These are phyloP conservation scores for Dione vanillae DNA, from an alignment of 2,888 invertebrate species.

Conservation along the genomic window DNA sequence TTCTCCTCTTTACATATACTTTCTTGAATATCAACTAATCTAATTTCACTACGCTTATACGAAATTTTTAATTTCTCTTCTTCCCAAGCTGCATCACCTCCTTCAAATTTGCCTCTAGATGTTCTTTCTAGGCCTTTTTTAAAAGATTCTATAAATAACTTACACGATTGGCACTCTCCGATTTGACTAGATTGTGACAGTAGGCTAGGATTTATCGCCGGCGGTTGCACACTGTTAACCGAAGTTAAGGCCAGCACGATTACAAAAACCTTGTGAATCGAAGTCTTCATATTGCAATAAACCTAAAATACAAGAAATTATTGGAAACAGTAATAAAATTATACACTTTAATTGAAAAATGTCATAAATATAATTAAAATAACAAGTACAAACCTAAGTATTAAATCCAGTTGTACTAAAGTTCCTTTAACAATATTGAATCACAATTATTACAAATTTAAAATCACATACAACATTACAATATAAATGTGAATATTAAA, in stretches of 20 bases:
- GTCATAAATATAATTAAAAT: slow-evolving; percentile 43
- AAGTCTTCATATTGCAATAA: slow-evolving; percentile 52
- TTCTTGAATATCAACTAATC: slow-evolving; percentile 96
- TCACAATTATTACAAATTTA: slow-evolving; percentile 5
- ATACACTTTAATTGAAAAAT: slow-evolving; percentile 18
- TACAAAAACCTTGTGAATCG: slow-evolving; percentile 41
- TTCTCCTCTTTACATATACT: slow-evolving; percentile 90
- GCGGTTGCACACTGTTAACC: slow-evolving; percentile 57
- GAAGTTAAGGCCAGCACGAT: slow-evolving; percentile 50
- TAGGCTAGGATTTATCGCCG: slow-evolving; percentile 60
- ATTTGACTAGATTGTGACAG: slow-evolving; percentile 76
- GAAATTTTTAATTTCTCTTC: slow-evolving; percentile 92
- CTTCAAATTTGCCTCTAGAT: slow-evolving; percentile 94
- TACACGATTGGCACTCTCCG: slow-evolving; percentile 92
- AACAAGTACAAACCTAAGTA: slow-evolving; percentile 1
- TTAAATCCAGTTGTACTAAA: slow-evolving; percentile 1
- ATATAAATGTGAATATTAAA: slow-evolving; percentile 30
- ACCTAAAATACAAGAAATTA: slow-evolving; percentile 53
- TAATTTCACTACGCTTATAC: slow-evolving; percentile 94
- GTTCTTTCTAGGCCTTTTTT: slow-evolving; percentile 92
- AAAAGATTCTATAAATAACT: slow-evolving; percentile 89
- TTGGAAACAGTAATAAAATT: slow-evolving; percentile 29
- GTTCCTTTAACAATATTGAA: background rate
- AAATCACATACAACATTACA: slow-evolving; percentile 7
- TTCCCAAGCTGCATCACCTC: slow-evolving; percentile 97